Conservation (phyloP, 1,140 invertebrate genomes). For the Drosophila orosa region DNA sequence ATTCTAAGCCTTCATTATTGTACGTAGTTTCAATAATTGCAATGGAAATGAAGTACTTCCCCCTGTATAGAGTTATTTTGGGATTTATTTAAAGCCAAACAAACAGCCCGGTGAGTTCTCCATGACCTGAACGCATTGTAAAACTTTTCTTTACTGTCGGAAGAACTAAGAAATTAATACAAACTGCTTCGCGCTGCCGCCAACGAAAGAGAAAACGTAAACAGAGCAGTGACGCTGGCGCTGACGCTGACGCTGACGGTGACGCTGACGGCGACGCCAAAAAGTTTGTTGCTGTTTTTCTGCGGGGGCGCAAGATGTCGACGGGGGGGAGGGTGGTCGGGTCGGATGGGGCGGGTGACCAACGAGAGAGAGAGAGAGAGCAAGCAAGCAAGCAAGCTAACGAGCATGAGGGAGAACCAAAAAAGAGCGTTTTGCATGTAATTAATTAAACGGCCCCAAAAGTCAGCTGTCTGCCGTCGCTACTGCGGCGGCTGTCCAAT, state of each 20-base stretch:
- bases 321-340: not conserved
- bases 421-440: slow-evolving; percentile 65
- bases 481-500: slow-evolving; percentile 59
- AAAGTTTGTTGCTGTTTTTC: slow-evolving; percentile 66
- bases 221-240: slow-evolving; percentile 53
- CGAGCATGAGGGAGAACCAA: slow-evolving; percentile 47
- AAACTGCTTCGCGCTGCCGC: slow-evolving; percentile 56
- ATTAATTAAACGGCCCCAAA: slow-evolving; percentile 76
- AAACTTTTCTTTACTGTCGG: slow-evolving; percentile 35
- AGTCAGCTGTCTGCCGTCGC: slow-evolving; percentile 70
- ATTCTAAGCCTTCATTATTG: not conserved
- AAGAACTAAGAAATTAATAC: slow-evolving; percentile 61
- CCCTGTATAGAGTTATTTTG: not conserved
- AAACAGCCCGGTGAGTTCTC: not conserved
- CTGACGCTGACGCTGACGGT: slow-evolving; percentile 35
- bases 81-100: not conserved
- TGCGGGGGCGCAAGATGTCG: slow-evolving; percentile 3
- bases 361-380: slow-evolving; percentile 33
- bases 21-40: not conserved
- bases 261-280: slow-evolving; percentile 47
- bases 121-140: slow-evolving; percentile 38
- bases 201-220: slow-evolving; percentile 76
- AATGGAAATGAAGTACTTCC: not conserved
- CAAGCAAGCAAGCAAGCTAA: slow-evolving; percentile 34
- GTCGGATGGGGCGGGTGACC: not conserved